Evolutionary conservation across 2,797 vertebrate genomes (phyloP).

Genomic region (Dromococcyx pavoninus): DNA sequence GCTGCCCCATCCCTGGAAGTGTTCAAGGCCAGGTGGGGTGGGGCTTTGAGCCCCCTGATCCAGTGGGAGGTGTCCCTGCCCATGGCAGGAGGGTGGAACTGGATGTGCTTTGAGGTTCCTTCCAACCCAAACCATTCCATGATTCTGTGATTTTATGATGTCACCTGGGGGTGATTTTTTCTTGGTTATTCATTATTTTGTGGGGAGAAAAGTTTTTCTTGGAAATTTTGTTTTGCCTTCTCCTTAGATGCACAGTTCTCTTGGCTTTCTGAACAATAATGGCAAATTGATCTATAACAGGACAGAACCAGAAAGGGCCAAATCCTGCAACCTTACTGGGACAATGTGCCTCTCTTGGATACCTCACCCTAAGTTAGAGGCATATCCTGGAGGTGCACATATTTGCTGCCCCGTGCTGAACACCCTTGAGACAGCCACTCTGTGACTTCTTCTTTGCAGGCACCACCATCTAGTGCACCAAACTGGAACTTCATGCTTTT

Average conservation of each 20-base stretch:
- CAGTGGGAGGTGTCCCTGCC: no score
- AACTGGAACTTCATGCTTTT: not conserved
- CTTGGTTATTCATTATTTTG: not conserved
- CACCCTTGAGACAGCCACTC: not conserved
- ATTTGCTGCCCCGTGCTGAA: not conserved
- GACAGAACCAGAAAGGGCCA: not conserved
- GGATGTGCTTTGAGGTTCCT: no score
- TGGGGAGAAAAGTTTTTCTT: not conserved
- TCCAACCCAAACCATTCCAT: no score
- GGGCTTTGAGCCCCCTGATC: no score
- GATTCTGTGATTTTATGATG: not conserved
- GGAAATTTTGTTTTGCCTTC: not conserved
- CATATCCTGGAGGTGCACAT: not conserved
- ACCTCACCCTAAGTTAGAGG: not conserved
- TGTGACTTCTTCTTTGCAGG: not conserved
- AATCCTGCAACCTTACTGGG: not conserved
- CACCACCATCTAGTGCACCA: constrained; percentile 32
- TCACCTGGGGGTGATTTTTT: not conserved
- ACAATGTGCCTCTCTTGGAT: not conserved
- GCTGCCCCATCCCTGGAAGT: no score
- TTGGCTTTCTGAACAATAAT: not conserved
- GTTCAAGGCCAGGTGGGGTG: no score
- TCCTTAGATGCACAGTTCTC: not conserved
- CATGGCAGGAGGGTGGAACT: no score
- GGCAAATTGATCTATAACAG: not conserved